Base-by-base conservation (phyloP, 2,797 vertebrate species). In the Sebastes nivosus region DNA sequence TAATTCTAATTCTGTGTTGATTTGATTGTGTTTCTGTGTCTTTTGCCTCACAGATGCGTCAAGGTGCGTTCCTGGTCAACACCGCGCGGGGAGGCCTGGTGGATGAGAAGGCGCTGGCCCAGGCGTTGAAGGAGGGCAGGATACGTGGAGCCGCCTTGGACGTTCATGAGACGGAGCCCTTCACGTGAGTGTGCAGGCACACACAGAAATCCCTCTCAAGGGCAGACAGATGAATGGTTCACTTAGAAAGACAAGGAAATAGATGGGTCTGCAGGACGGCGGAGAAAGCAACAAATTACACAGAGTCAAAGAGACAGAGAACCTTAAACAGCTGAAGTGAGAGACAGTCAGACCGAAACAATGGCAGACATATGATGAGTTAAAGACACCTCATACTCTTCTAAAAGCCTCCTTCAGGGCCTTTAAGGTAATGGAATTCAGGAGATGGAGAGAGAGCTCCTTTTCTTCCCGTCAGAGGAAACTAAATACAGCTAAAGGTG, bases 11-110 rank as follows among this genome's bases (percentile, higher is more conserved):
- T 11, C 29, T 11, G 32, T 34, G 65, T 25, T 75, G 67, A 78
- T 68, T 52, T 80, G 25, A 84, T 72, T 80, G 72, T 67, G 5
- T 71, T n/a, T 78, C 1, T 66, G 25, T 67, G 2, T 13, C 1
- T 85, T 58, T 24, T 82, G 68, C 22, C 1, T 74, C 6, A 1
- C 88, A 99, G 99, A 99, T 99, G 98, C 96, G 98, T 86, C 99
- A 99, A 92, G 98, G 99, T 10, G 98, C 99, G 0, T 99, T 99
- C 94, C 96, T 99, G 84, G 98, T 99, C 85, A 99, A 99, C 79
- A 97, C 97, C 0, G 98, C 98, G 0, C 95, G 98, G 1, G 98
- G 99, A 0, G 99, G 99, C 22, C 96, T 99, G 85, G 99, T 99
- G 93, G 98, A 99, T 3, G 98, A 99, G 94, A 99, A 99, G 73